Conservation (phyloP, 2,888 invertebrate genomes). For the Apamea epomidion region DNA sequence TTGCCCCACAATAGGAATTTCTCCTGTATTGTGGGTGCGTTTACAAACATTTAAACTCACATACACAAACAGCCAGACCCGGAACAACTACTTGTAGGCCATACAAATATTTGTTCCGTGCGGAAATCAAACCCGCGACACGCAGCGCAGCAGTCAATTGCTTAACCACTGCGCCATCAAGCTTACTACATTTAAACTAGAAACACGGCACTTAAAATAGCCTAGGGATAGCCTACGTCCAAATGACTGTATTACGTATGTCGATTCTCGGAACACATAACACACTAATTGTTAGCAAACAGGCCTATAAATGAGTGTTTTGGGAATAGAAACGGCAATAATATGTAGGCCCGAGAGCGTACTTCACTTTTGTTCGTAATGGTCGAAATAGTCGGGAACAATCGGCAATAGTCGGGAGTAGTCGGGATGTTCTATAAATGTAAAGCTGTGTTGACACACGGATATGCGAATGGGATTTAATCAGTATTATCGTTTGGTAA, state of each 20-base stretch:
- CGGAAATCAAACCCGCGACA: no score
- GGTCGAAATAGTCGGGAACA: slow-evolving; percentile 60
- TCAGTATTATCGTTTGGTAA: slow-evolving; percentile 1
- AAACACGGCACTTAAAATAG: slow-evolving; percentile 28
- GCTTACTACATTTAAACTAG: slow-evolving; percentile 3
- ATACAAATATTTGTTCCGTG: no score
- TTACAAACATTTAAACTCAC: no score
- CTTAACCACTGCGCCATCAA: no score
- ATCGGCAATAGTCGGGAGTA: background rate
- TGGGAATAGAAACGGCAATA: slow-evolving; percentile 53
- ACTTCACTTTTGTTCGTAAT: slow-evolving; percentile 68
- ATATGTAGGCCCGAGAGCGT: slow-evolving; percentile 50
- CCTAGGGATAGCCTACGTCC: slow-evolving; percentile 25
- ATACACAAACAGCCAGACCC: no score
- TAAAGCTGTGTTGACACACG: slow-evolving; percentile 39
- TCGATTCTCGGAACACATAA: slow-evolving; percentile 42
- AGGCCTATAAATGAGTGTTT: slow-evolving; percentile 45
- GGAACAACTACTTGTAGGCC: no score
- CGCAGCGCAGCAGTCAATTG: no score
- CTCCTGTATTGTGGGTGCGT: no score
- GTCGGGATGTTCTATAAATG: slow-evolving; percentile 63
- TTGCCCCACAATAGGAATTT: no score
- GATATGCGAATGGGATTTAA: slow-evolving; percentile 17
- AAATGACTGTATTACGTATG: slow-evolving; percentile 19
- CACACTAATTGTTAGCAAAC: slow-evolving; percentile 57